A percentile compares a stretch with the other conserved stretches of the same genome.
Conservation (phyloP, 2,113 vertebrate species). For the Tor tambroides region DNA sequence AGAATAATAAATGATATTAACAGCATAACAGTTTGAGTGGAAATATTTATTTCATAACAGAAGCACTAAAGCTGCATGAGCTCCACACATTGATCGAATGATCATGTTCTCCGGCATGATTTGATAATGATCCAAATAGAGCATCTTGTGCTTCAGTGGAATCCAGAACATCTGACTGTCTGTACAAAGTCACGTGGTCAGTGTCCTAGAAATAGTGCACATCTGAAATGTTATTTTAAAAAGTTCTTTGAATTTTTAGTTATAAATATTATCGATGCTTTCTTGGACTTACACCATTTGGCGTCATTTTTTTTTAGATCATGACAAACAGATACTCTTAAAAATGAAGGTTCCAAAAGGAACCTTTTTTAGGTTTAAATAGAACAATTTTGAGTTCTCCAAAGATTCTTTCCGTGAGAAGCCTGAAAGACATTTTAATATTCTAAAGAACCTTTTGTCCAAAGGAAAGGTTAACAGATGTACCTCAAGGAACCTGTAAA, state of each 20-base stretch:
- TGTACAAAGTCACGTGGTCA: background rate
- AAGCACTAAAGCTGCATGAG: background rate
- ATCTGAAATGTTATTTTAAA: background rate
- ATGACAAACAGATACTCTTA: background rate
- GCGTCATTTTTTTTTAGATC: background rate
- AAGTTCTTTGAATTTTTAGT: background rate
- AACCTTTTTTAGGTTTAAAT: too few relatives aligned
- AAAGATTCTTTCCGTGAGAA: background rate
- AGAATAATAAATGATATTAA: background rate
- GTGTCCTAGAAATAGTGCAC: background rate
- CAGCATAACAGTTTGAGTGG: background rate
- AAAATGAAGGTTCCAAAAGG: too few relatives aligned
- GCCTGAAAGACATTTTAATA: background rate
- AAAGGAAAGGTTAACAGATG: background rate
- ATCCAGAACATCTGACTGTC: background rate
- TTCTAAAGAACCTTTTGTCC: background rate
- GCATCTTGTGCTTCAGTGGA: background rate
- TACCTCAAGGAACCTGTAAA: background rate
- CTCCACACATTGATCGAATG: background rate
- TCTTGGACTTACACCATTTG: background rate
- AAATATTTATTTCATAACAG: conserved; percentile 1
- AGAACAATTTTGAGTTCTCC: background rate
- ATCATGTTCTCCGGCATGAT: background rate
- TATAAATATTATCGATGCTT: background rate
- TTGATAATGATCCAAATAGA: background rate